Evolutionary conservation across 1,140 invertebrate genomes (phyloP), one percentile per base, ranked within the genome.

Genomic region (Asobara japonica): DNA sequence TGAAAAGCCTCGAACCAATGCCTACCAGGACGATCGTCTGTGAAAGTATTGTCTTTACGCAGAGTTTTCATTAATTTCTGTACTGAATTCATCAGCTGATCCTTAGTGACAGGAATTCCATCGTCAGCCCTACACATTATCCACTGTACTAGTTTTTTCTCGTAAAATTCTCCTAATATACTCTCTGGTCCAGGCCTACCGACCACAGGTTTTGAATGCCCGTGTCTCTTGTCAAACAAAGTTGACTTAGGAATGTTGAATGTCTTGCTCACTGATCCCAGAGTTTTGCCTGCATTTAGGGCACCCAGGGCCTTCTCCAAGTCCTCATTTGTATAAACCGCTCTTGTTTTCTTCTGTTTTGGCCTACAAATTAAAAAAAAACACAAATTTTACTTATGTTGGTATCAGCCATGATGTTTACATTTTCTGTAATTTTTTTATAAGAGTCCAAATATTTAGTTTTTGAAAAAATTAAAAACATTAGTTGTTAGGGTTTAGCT

Each of bases 41-140:
- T 41, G 31, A 70, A 70, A 18, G 7, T 11, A 5, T 20, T 29
- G 10, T 18, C 5, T 70, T 70, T n/a, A 0, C 25, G 16, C 1
- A 38, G 13, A 20, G 30, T 27, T 33, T 25, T 33, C 1, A 70
- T 4, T 6, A 70, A 16, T 10, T 29, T 41, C 16, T 64, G 31
- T 5, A 70, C 36, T 2, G 36, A 38, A 38, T 61, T 76, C 10
- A 79, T 10, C 31, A 78, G 61, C 22, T 73, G 61, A 18, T 13
- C 31, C 68, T 78, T 80, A 11, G 73, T 73, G 3, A 80, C 60
- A 25, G 74, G 74, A 72, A 72, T 75, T 16, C 72, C 75, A 56
- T 30, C 6, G 25, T 30, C 7, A 68, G 51, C 16, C 16, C 56
- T 61, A 11, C 62, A 20, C 22, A 73, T 13, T 2, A 72, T 31